These are phyloP conservation scores for Microtus pennsylvanicus DNA, from an alignment of 2,113 vertebrate genomes.

Conservation along the genomic window DNA sequence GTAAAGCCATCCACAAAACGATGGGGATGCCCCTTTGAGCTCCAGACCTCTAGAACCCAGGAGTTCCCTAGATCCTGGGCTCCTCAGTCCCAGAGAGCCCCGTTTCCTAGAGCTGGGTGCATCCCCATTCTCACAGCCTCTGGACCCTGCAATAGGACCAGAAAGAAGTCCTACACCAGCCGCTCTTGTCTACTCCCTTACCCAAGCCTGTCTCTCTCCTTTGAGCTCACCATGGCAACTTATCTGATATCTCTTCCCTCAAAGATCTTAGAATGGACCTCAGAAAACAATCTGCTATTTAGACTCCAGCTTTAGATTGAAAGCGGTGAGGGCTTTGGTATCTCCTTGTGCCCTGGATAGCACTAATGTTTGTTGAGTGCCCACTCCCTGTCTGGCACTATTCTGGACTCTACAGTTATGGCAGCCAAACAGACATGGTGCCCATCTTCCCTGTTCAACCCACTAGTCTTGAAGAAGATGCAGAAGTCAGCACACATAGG, in stretches of 20 bases:
- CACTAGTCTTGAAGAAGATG: neutral
- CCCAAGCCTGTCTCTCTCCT: neutral
- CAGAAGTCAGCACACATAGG: neutral
- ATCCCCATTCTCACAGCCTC: neutral
- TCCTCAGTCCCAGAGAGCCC: neutral
- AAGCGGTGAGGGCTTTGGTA: neutral
- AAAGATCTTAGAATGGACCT: neutral
- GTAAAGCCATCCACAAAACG: conserved; percentile 65
- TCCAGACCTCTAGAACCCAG: neutral
- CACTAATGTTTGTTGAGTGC: neutral
- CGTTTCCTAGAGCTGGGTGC: no score
- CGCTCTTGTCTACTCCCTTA: neutral
- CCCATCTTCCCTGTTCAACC: neutral
- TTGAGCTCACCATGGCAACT: neutral
- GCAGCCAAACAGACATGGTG: neutral
- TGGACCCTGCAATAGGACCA: no score
- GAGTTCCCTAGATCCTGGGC: neutral
- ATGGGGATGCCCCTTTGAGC: neutral
- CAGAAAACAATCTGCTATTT: neutral
- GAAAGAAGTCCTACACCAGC: neutral
- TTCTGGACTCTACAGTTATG: neutral
- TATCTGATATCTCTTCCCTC: neutral
- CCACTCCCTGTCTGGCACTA: neutral
- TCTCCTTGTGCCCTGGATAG: neutral
- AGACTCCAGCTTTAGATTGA: neutral